Evolutionary conservation across 2,113 vertebrate species (phyloP), one percentile per base, ranked within the genome.

Genomic region (Tenrec ecaudatus): DNA sequence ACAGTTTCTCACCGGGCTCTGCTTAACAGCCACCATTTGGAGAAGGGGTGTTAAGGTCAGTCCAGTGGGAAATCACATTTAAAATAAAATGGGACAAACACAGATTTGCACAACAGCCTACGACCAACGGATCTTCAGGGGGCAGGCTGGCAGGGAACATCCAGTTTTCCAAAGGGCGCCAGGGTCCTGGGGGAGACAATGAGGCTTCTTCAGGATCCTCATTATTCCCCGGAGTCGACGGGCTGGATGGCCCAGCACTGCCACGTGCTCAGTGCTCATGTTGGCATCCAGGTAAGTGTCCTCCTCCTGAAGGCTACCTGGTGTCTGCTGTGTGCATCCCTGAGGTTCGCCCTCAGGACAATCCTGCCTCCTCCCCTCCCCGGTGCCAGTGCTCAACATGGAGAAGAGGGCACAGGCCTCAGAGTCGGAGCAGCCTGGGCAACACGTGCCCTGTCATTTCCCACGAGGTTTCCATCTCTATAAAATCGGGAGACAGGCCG

Each of bases 41-140:
- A 95, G 93, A 94, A 95, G 40, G 93, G 93, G 62, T 31, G 27
- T 96, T 96, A 94, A 96, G 95, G 76, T 88, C 90, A 97, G 96
- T 97, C 98, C 97, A 97, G 96, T 96, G 96, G 97, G 96, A 98
- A 98, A 97, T 98, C 96, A 94, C 96, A 47, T 95, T 95, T 90
- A 15, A 2, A 6, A 60, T 4, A 25, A 66, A 97, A 96, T 92
- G 92, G 95, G 92, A 95, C 97, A 98, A 96, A 97, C 97, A 97
- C 23, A 95, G 94, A 97, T 97, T 96, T 97, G 96, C 96, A 98
- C 97, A 98, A 96, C 96, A 97, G 96, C 93, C 92, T 95, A 93
- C 97, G 97, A 98, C 97, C 97, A 96, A 96, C 11, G 94, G 92
- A 96, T 96, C 97, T 97, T 97, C 7, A 15, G 97, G 96, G 97